Conservation (phyloP, 2,797 vertebrate genomes). For the Anomalospiza imberbis region DNA sequence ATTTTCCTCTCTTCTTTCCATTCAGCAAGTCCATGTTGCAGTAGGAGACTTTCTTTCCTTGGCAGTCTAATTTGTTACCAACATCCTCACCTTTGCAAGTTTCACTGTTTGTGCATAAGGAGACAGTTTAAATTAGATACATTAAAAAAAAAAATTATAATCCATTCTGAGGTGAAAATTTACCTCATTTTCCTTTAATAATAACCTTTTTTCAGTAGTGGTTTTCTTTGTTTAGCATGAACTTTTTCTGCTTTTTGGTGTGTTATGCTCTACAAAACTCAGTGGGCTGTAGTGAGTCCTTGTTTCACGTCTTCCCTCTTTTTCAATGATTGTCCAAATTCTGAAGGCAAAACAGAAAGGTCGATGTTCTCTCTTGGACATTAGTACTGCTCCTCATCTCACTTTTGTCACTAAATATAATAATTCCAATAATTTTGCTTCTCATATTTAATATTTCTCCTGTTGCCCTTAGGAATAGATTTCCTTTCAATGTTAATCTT, state of each 20-base stretch:
- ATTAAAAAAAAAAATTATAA: background rate
- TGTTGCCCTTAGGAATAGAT: background rate
- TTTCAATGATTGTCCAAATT: background rate
- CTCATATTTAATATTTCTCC: background rate
- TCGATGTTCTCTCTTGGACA: background rate
- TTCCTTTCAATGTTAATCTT: background rate
- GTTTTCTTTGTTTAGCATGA: background rate
- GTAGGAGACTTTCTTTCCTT: background rate
- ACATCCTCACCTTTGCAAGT: background rate
- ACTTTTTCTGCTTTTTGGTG: background rate
- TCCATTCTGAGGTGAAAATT: background rate
- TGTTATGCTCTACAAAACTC: background rate
- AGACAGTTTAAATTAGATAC: background rate
- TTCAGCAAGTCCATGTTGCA: background rate
- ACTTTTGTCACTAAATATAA: background rate
- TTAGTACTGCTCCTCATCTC: background rate
- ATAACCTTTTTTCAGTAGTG: background rate
- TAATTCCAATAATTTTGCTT: background rate
- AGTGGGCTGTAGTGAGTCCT: background rate
- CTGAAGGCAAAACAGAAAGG: background rate
- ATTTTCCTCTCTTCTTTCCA: background rate
- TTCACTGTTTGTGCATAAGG: background rate
- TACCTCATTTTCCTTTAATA: background rate
- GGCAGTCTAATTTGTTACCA: background rate
- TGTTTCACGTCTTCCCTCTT: background rate